These are phyloP conservation scores for Dasypolia templi DNA, from an alignment of 2,888 invertebrate genomes.

Conservation along the genomic window DNA sequence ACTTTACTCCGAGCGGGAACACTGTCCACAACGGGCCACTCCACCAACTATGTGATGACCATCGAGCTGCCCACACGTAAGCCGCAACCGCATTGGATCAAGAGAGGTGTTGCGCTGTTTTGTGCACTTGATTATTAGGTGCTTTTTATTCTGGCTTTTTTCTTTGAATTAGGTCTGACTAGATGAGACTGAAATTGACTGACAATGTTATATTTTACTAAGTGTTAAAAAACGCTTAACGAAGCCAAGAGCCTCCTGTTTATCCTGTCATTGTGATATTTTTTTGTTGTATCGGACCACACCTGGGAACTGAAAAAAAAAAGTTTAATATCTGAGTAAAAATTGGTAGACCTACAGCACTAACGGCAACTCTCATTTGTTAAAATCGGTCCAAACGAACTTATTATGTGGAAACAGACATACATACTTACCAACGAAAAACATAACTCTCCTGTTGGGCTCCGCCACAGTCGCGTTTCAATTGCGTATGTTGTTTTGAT, in stretches of 20 bases:
- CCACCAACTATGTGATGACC: constrained; percentile 95
- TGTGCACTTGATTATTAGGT: constrained; percentile 92
- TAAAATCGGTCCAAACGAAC: not conserved
- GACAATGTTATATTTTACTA: not conserved
- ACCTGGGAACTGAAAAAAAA: too few relatives aligned
- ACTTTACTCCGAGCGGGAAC: constrained; percentile 94
- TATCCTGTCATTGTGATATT: too few relatives aligned
- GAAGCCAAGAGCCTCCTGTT: too few relatives aligned
- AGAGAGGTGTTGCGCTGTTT: constrained; percentile 94
- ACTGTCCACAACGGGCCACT: constrained; percentile 95
- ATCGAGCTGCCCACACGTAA: constrained; percentile 92
- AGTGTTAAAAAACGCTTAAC: too few relatives aligned
- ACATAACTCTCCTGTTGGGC: not conserved
- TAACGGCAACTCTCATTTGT: not conserved
- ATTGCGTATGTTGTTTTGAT: not conserved
- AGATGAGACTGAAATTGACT: not conserved
- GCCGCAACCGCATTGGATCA: constrained; percentile 93
- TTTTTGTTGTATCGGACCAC: too few relatives aligned
- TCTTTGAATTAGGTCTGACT: not conserved
- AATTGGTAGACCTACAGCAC: too few relatives aligned
- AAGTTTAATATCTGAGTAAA: too few relatives aligned
- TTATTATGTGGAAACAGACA: not conserved
- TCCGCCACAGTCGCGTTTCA: not conserved
- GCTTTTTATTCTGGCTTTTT: not conserved
- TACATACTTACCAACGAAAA: not conserved